Base-by-base conservation (phyloP, 1,140 invertebrate genomes). In the Physella acuta region DNA sequence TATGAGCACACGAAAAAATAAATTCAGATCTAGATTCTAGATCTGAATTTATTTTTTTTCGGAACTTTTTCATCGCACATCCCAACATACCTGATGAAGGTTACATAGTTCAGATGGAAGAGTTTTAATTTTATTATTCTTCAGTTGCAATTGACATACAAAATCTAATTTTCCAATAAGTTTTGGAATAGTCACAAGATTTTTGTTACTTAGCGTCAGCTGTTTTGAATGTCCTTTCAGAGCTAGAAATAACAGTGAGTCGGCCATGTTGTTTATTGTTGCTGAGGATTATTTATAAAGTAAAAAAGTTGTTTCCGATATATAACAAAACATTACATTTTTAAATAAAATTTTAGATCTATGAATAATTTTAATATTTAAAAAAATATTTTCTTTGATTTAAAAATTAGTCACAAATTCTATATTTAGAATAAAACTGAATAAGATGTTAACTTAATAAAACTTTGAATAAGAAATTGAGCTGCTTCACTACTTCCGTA, bases 251-350 rank as follows among this genome's bases (percentile, higher is more conserved):
- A 83, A 69, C 24, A 81, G 51, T 30, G 74, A 71, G 71, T 80
- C 78, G 74, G 79, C 79, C 80, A 82, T 73, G 44, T 70, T 70
- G 67, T n/a, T n/a, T n/a, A n/a, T n/a, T n/a, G n/a, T n/a, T n/a
- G n/a, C n/a, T n/a, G n/a, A n/a, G n/a, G n/a, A n/a, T n/a, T n/a
- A n/a, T n/a, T n/a, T n/a, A n/a, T n/a, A n/a, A n/a, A n/a, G n/a
- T n/a, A n/a, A n/a, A n/a, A n/a, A n/a, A n/a, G n/a, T n/a, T n/a
- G n/a, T n/a, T n/a, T n/a, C n/a, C n/a, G n/a, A n/a, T n/a, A n/a
- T n/a, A n/a, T n/a, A n/a, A n/a, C n/a, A n/a, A n/a, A n/a, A n/a
- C n/a, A n/a, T n/a, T n/a, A n/a, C n/a, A n/a, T n/a, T n/a, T n/a
- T n/a, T n/a, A n/a, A n/a, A n/a, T n/a, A n/a, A n/a, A n/a, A n/a